Evolutionary conservation across 2,113 vertebrate genomes (phyloP).

Genomic region (Etheostoma cragini): DNA sequence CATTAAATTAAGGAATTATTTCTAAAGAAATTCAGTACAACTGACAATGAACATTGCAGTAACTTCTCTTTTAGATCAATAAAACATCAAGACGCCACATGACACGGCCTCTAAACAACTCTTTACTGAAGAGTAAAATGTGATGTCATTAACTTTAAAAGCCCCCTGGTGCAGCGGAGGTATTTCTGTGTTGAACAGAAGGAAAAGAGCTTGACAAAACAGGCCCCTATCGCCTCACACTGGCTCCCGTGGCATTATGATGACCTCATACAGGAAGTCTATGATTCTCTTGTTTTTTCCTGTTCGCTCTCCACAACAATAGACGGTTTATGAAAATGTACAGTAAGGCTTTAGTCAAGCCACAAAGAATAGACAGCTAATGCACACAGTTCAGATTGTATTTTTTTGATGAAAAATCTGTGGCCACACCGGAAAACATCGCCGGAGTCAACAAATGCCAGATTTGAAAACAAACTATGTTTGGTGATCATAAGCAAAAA

Average conservation of each 20-base stretch:
- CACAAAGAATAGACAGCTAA: constrained; percentile 29
- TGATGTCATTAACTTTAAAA: constrained; percentile 81
- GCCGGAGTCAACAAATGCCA: neutral
- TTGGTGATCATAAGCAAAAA: constrained; percentile 7
- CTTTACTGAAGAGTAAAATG: constrained; percentile 67
- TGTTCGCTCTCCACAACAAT: constrained; percentile 81
- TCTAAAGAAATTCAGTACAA: constrained; percentile 5
- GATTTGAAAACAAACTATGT: constrained; percentile 11
- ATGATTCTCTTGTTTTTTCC: constrained; percentile 83
- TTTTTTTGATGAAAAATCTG: constrained; percentile 15
- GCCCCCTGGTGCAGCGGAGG: constrained; percentile 65
- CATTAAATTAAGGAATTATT: constrained; percentile 31
- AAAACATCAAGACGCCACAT: constrained; percentile 51
- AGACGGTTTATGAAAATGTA: constrained; percentile 72
- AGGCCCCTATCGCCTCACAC: constrained; percentile 75
- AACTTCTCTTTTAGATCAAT: constrained; percentile 36
- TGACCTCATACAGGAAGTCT: constrained; percentile 84
- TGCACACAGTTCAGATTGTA: constrained; percentile 22
- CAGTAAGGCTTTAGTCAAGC: constrained; percentile 46
- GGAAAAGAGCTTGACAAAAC: constrained; percentile 79
- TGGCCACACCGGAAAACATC: constrained; percentile 18
- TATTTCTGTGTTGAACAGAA: constrained; percentile 77
- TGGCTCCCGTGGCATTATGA: constrained; percentile 73
- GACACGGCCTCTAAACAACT: constrained; percentile 51
- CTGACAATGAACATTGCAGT: constrained; percentile 14